phyloP scores from a whole-genome alignment of 2,888 invertebrate genomes.

The Cataglyphis albicans region DNA sequence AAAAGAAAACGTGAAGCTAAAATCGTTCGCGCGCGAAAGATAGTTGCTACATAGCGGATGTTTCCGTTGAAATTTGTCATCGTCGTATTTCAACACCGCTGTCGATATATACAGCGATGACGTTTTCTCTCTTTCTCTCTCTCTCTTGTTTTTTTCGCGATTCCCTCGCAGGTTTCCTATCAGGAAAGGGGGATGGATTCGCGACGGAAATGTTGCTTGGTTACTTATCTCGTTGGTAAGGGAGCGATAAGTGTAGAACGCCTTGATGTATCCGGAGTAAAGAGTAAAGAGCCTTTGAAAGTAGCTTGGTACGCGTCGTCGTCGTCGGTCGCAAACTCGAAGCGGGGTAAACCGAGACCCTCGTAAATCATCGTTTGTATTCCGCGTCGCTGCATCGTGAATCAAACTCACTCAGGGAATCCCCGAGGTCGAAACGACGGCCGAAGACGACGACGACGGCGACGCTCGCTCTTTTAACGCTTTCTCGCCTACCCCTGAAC shows the following conservation, averaged over 20 bases:
- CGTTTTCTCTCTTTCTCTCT: neutral
- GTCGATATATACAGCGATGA: conserved; percentile 22
- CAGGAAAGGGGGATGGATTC: neutral
- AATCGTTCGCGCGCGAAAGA: conserved; percentile 14
- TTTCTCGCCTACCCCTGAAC: conserved; percentile 16
- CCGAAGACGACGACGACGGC: conserved; percentile 1
- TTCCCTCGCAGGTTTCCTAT: neutral
- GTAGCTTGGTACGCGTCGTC: conserved; percentile 44
- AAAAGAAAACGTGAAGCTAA: conserved; percentile 15
- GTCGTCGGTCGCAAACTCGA: conserved; percentile 41
- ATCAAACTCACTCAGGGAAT: conserved; percentile 73
- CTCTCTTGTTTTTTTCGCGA: neutral
- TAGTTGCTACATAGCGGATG: conserved; percentile 19
- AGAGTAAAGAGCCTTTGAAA: conserved; percentile 55
- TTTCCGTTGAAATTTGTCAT: conserved; percentile 47
- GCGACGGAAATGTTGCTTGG: conserved; percentile 18
- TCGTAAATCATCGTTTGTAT: conserved; percentile 79
- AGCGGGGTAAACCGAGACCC: conserved; percentile 61
- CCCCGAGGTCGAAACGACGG: conserved; percentile 54
- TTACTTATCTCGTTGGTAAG: conserved; percentile 50
- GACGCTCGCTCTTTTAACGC: conserved; percentile 41
- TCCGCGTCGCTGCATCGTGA: conserved; percentile 76
- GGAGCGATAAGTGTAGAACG: conserved; percentile 41
- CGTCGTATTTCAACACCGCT: conserved; percentile 47
- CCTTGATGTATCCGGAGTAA: conserved; percentile 27